Evolutionary conservation across 2,797 vertebrate genomes (phyloP), one percentile per base, ranked within the genome.

Genomic region (Serranus cabrilla): DNA sequence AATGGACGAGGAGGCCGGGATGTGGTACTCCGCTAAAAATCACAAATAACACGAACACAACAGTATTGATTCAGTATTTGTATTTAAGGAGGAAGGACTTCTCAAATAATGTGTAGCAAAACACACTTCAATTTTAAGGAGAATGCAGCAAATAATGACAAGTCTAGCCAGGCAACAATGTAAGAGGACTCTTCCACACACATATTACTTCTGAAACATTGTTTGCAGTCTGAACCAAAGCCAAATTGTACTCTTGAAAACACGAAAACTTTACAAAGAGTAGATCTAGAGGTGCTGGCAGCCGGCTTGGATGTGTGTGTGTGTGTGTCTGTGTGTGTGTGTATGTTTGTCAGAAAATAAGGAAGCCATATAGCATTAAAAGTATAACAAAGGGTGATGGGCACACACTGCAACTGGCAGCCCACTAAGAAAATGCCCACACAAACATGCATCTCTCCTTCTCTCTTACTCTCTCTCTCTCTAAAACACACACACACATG

Each of bases 231-330:
- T 73, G 60, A 64, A 40, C 18, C 34, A 12, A 34, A 17, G 60
- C 60, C 60, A 73, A 10, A 31, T 13, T 49, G 11, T 72, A 57
- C 45, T 42, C 23, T 57, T 57, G 54, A 49, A 56, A 57, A 73
- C 18, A 39, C 18, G 34, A 34, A 52, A 39, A 18, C 23, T 65
- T 73, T 50, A 57, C 52, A 42, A 50, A 42, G 52, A 57, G 37
- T 55, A 65, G 61, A 42, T 74, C 23, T 37, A 65, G 71, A 64
- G 37, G 45, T 63, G 59, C 59, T 46, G 58, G 31, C 27, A 56
- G 34, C 43, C 56, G 60, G 51, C 51, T 57, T 58, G 11, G 49
- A 60, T 67, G 52, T 56, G 64, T 21, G 40, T 21, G 46, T 51
- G 14, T 51, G 16, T 23, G 61, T 50, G 14, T 16, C 1, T 17